These are phyloP conservation scores for Lacanobia oleracea DNA, from an alignment of 2,888 invertebrate species.

Conservation along the genomic window DNA sequence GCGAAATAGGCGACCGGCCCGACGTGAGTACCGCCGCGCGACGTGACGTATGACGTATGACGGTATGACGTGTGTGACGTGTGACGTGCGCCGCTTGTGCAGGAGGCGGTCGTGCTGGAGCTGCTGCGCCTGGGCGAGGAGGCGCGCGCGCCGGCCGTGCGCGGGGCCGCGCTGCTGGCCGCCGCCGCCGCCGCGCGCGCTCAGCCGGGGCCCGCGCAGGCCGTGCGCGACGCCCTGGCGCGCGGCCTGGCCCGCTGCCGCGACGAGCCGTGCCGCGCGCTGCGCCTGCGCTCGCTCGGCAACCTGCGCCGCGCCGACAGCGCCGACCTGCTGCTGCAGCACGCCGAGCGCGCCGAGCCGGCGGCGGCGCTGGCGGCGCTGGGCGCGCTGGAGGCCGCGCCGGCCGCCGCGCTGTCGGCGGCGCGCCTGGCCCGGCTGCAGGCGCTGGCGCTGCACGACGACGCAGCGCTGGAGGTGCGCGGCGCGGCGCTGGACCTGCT, in stretches of 20 bases:
- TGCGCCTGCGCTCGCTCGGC: slow-evolving; percentile 75
- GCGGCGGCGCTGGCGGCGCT: slow-evolving; percentile 64
- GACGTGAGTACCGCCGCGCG: slow-evolving; percentile 35
- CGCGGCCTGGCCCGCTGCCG: slow-evolving; percentile 67
- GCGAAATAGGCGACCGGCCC: slow-evolving; percentile 48
- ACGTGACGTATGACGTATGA: too few relatives aligned
- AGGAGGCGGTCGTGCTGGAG: slow-evolving; percentile 65
- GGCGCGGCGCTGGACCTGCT: slow-evolving; percentile 77
- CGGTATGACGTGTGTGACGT: too few relatives aligned
- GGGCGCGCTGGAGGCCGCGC: slow-evolving; percentile 52
- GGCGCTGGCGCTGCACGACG: slow-evolving; percentile 60
- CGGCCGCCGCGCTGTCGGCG: slow-evolving; percentile 50
- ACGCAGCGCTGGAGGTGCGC: slow-evolving; percentile 70
- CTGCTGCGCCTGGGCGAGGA: slow-evolving; percentile 67
- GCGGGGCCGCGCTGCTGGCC: slow-evolving; percentile 67
- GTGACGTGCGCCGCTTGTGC: background rate
- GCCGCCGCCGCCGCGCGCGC: too few relatives aligned
- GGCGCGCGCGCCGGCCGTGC: slow-evolving; percentile 64
- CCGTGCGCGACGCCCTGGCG: slow-evolving; percentile 46
- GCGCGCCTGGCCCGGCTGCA: slow-evolving; percentile 60
- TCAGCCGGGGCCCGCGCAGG: slow-evolving; percentile 21
- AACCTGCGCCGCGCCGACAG: slow-evolving; percentile 75
- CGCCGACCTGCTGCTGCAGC: slow-evolving; percentile 70
- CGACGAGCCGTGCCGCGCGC: slow-evolving; percentile 71
- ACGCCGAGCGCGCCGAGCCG: slow-evolving; percentile 64